Evolutionary conservation across 2,888 invertebrate species (phyloP), one percentile per base, ranked within the genome.

Genomic region (Chironomus riparius): DNA sequence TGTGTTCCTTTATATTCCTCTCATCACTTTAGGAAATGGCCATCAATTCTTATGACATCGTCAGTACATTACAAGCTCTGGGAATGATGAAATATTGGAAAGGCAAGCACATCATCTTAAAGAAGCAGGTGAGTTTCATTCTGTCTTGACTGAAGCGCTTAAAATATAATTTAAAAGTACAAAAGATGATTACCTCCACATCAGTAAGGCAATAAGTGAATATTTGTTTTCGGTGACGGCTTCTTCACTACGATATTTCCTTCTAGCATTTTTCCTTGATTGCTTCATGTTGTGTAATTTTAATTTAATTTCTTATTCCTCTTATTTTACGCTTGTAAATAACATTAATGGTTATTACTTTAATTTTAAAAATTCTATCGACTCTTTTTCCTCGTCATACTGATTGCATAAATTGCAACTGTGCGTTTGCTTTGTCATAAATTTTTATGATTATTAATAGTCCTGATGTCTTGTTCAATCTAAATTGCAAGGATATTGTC

Each of bases 1-100:
- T 10, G n/a, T 15, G 6, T 56, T 56, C 56, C 38, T 38, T 38
- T 38, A 10, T 38, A 6, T 85, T 92, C 79, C 91, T 92, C 81
- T 89, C 47, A 70, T 68, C 78, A 56, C 56, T 80, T 4, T 72
- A 94, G 83, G 95, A 97, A 86, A 92, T 97, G 87, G 97, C 97
- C 18, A 96, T 98, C 79, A 95, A 97, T 81, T 93, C 96, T 1
- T 97, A 97, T 82, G 99, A 99, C 83, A 97, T 99, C 78, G 96
- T 98, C 24, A 97, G 97, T 78, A 99, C 99, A 3, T 86, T 99
- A 62, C 97, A 98, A 81, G 95, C 96, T 18, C 87, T 98, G 78
- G 97, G 97, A 6, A 94, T 98, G 89, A 93, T 98, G 91, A 98
- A 98, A 85, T 98, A 98, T 83, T 98, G 98, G 97, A 98, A 98